These are phyloP conservation scores for Drosophila emarginata DNA, from an alignment of 2,888 invertebrate species.

Conservation along the genomic window DNA sequence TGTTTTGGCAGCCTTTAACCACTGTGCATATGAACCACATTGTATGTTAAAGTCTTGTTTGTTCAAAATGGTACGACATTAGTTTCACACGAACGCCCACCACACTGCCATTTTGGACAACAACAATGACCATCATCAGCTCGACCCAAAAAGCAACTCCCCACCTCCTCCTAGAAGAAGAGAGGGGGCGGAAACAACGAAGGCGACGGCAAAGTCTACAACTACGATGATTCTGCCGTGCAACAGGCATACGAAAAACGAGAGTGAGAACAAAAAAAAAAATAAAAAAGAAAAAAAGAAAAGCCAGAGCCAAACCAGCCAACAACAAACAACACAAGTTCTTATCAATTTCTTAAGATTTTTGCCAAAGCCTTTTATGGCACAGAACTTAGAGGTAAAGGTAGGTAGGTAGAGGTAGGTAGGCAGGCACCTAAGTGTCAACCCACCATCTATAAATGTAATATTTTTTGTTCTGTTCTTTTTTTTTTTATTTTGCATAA, in stretches of 20 bases:
- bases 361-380: constrained; percentile 64
- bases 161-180: constrained; percentile 7
- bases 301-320: constrained; percentile 24
- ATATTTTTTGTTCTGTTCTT: constrained; percentile 19
- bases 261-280: constrained; percentile 71
- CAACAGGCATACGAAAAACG: constrained; percentile 54
- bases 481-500: constrained; percentile 6
- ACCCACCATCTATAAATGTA: constrained; percentile 17
- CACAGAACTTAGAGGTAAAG: constrained; percentile 3
- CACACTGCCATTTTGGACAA: constrained; percentile 25
- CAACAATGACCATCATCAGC: constrained; percentile 64
- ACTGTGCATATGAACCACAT: constrained; percentile 30
- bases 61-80: constrained; percentile 56
- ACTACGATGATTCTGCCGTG: constrained; percentile 4
- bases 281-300: constrained; percentile 9
- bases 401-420: background rate
- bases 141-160: constrained; percentile 7
- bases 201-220: background rate
- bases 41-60: constrained; percentile 35
- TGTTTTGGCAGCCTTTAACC: background rate
- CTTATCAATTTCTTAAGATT: constrained; percentile 77
- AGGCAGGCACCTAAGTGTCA: constrained; percentile 6
- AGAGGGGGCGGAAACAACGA: background rate
- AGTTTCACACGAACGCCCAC: constrained; percentile 75
- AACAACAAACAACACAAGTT: constrained; percentile 49